Base-by-base conservation (phyloP, 2,113 vertebrate species). In the Misgurnus anguillicaudatus region DNA sequence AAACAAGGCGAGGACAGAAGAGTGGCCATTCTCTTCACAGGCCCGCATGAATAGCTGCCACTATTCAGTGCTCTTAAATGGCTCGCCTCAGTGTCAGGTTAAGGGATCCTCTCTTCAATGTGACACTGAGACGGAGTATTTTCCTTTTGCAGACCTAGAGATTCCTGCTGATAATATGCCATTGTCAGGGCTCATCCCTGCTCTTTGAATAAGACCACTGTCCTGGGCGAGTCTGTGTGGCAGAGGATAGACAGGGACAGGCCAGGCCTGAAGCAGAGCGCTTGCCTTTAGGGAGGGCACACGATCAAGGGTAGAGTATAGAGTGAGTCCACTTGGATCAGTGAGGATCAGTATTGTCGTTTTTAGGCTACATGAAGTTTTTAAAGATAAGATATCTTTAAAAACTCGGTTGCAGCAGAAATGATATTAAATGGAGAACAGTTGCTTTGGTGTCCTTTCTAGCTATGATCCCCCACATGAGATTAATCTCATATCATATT, bases 21-120 rank as follows among this genome's bases (percentile, higher is more conserved):
- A 91, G 89, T 89, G 90, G 88, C 91, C 90, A 92, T 93, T 94
- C 92, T 92, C 91, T 92, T 93, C 87, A 90, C 86, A 86, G 85
- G 89, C 87, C 65, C 81, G 81, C 77, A 90, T 94, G 92, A 94
- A 94, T 94, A 87, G 88, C 83, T 75, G 69, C 80, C 91, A 90
- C 86, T 94, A 92, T 94, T 91, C 90, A 87, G 88, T 91, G 90
- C 92, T 92, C 89, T 93, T 93, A 93, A 94, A 93, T 93, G 92
- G 91, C 91, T 92, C 69, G 90, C 92, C 92, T 94, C 92, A 92
- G 91, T 93, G 92, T 93, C 92, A 93, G 93, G 93, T 94, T 92
- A 89, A 93, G 90, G 70, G 91, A 93, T 93, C 89, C 90, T 90
- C 91, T 92, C 89, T 89, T 93, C 91, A 90, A 87, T 90, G 91